A percentile compares a stretch with the other conserved stretches of the same genome.
Conservation (phyloP, 2,888 invertebrate genomes). For the Laspeyria flexula region DNA sequence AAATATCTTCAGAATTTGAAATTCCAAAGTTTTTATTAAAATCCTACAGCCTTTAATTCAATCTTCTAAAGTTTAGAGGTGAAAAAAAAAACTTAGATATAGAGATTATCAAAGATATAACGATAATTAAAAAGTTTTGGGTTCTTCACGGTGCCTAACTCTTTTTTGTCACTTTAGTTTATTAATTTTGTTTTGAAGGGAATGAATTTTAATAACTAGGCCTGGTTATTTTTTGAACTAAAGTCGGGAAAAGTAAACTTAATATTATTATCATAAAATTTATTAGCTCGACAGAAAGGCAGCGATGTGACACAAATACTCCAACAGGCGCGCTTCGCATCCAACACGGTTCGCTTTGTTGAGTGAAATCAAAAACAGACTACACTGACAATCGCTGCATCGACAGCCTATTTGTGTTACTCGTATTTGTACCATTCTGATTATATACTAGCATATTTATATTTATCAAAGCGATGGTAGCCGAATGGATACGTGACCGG, state of each 20-base stretch:
- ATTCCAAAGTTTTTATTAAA: too few relatives aligned
- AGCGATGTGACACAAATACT: conserved; percentile 70
- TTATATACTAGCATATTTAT: conserved; percentile 7
- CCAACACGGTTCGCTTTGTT: conserved; percentile 62
- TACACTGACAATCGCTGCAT: conserved; percentile 54
- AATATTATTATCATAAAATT: conserved; percentile 29
- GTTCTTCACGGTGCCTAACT: background rate
- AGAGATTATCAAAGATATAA: background rate
- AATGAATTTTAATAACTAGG: background rate
- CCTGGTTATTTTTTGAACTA: background rate
- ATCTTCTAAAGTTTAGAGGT: too few relatives aligned
- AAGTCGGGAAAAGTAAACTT: conserved; percentile 18
- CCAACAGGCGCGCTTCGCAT: conserved; percentile 56
- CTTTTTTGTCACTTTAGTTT: background rate
- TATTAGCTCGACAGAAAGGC: conserved; percentile 47
- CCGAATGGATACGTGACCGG: too few relatives aligned
- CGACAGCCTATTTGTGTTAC: conserved; percentile 40
- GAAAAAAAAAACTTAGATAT: background rate
- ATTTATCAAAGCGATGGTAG: background rate
- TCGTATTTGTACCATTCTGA: conserved; percentile 26
- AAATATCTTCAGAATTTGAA: too few relatives aligned
- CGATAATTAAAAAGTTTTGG: conserved; percentile 7
- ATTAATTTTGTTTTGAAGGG: background rate
- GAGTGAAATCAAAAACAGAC: conserved; percentile 74
- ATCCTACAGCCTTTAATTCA: too few relatives aligned